These are phyloP conservation scores for Globodera rostochiensis DNA, from an alignment of 1,140 invertebrate species.

Conservation along the genomic window DNA sequence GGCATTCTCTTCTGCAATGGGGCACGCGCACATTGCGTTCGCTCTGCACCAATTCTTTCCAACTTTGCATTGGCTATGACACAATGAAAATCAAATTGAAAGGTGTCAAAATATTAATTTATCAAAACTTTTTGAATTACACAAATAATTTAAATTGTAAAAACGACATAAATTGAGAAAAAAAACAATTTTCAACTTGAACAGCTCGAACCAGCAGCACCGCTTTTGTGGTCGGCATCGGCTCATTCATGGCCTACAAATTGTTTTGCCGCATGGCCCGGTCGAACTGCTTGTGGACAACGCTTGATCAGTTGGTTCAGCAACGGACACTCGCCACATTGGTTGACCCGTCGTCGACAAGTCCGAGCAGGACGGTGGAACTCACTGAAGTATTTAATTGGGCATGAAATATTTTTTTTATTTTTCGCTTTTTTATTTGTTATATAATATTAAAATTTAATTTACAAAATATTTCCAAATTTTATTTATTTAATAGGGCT, in stretches of 20 bases:
- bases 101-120: neutral
- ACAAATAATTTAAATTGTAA: neutral
- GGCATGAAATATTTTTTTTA: neutral
- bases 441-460: neutral
- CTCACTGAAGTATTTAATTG: conserved; percentile 5
- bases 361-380: conserved; percentile 1
- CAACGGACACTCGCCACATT: neutral
- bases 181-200: neutral
- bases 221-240: conserved; percentile 27
- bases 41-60: neutral
- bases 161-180: too few relatives aligned
- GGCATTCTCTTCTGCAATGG: neutral
- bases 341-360: neutral
- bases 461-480: neutral
- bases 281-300: conserved; percentile 23
- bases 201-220: conserved; percentile 26
- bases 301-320: conserved; percentile 8
- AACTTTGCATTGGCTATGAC: neutral
- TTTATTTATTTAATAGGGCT: conserved; percentile 12
- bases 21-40: neutral
- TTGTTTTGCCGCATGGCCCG: conserved; percentile 19
- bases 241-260: conserved; percentile 28
- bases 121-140: neutral
- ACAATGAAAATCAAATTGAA: neutral
- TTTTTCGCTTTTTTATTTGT: too few relatives aligned